Conservation (phyloP, 1,140 invertebrate species). For the Aphaenogaster ashmeadi region DNA sequence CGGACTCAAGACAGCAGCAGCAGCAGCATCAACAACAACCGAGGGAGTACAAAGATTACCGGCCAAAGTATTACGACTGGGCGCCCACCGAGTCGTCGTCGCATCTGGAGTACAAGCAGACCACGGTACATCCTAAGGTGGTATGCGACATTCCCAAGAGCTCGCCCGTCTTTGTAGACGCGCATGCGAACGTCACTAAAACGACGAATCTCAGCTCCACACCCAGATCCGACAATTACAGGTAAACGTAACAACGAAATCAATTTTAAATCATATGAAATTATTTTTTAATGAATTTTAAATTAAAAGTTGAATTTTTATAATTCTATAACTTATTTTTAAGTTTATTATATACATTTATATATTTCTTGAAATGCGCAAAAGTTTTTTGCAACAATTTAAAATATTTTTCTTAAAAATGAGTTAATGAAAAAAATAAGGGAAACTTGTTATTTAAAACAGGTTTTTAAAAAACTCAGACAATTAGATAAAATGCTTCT, state of each 20-base stretch:
- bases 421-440: background rate
- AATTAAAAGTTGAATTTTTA: background rate
- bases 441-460: background rate
- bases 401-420: background rate
- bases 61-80: slow-evolving; percentile 84
- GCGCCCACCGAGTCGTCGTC: slow-evolving; percentile 74
- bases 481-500: background rate
- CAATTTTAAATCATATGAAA: background rate
- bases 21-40: slow-evolving; percentile 70
- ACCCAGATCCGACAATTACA: slow-evolving; percentile 82
- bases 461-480: background rate
- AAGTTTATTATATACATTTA: background rate
- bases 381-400: background rate
- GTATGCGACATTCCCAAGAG: slow-evolving; percentile 88
- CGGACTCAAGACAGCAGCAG: slow-evolving; percentile 85
- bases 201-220: slow-evolving; percentile 75
- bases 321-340: background rate
- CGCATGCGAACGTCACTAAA: slow-evolving; percentile 76
- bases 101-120: slow-evolving; percentile 81
- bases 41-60: slow-evolving; percentile 87
- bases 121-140: slow-evolving; percentile 87
- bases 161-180: slow-evolving; percentile 84
- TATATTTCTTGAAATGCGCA: background rate
- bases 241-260: slow-evolving; percentile 62
- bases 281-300: background rate